phyloP scores from a whole-genome alignment of 2,113 vertebrate species.

The Muntiacus reevesi region DNA sequence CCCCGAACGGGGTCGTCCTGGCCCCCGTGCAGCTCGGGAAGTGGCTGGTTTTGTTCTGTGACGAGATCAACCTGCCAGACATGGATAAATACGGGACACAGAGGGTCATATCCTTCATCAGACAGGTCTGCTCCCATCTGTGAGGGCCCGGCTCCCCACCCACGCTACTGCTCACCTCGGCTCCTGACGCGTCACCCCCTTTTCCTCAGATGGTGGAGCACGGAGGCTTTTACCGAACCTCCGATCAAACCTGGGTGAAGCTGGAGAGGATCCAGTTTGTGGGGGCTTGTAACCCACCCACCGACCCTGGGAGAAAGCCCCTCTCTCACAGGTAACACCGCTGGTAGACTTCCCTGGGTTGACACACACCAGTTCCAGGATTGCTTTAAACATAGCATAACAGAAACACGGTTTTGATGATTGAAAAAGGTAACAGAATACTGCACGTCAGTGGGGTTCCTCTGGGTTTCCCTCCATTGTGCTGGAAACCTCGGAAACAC shows the following conservation, averaged over 20 bases:
- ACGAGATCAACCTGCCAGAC: constrained; percentile 98
- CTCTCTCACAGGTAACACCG: constrained; percentile 91
- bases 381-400: rapidly evolving
- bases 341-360: rapidly evolving
- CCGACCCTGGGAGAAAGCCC: constrained; percentile 97
- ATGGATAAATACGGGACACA: constrained; percentile 99
- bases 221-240: constrained; percentile 97
- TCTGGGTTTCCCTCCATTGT: not conserved
- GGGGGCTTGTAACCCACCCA: constrained; percentile 98
- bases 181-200: rapidly evolving
- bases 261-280: constrained; percentile 99
- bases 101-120: constrained; percentile 98
- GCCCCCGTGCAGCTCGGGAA: constrained; percentile 98
- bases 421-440: not conserved
- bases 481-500: not conserved
- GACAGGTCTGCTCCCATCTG: constrained; percentile 85
- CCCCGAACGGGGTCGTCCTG: constrained; percentile 94
- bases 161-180: rapidly evolving
- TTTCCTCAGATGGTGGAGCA: constrained; percentile 96
- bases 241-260: constrained; percentile 99
- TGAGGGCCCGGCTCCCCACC: rapidly evolving
- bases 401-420: too few species aligned
- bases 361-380: rapidly evolving
- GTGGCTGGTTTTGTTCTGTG: constrained; percentile 98
- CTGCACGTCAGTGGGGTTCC: rapidly evolving